Conservation (phyloP, 2,888 invertebrate genomes). For the Melipona bicolor region DNA sequence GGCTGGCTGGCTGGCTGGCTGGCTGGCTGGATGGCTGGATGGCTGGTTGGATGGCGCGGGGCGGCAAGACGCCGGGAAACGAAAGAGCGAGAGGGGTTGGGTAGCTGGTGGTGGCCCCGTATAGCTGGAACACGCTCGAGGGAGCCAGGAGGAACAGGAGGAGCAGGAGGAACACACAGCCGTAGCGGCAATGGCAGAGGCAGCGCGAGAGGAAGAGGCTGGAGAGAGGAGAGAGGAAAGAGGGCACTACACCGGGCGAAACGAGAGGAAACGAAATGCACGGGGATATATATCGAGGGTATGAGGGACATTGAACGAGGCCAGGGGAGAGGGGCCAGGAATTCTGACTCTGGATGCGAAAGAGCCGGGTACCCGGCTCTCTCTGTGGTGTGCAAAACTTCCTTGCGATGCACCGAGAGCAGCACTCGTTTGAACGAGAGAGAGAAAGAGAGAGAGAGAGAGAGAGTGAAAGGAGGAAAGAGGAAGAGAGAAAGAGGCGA, state of each 20-base stretch:
- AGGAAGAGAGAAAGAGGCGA: conserved; percentile 1
- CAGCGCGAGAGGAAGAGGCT: conserved; percentile 26
- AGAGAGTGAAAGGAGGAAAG: conserved; percentile 12
- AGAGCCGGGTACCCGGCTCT: conserved; percentile 68
- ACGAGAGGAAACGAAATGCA: conserved; percentile 76
- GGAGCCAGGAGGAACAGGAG: conserved; percentile 44
- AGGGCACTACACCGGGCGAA: conserved; percentile 61
- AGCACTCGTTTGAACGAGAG: conserved; percentile 35
- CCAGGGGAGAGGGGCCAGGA: conserved; percentile 62
- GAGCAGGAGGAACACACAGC: conserved; percentile 30
- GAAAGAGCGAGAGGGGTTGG: conserved; percentile 44
- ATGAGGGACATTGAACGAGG: conserved; percentile 68
- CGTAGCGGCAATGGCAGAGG: conserved; percentile 17
- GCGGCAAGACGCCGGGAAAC: conserved; percentile 50
- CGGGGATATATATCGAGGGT: conserved; percentile 71
- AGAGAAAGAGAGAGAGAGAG: conserved; percentile 14
- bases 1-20: conserved; percentile 40
- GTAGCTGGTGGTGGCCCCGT: conserved; percentile 25
- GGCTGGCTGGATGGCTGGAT: conserved; percentile 36
- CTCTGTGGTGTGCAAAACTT: conserved; percentile 79
- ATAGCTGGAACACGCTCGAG: conserved; percentile 62
- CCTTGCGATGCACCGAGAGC: conserved; percentile 71
- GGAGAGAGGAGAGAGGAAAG: not conserved
- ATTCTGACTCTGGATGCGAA: conserved; percentile 76
- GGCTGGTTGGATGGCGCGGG: conserved; percentile 53